Evolutionary conservation across 2,888 invertebrate species (phyloP).

Genomic region (Acanthacorydalis orientalis): DNA sequence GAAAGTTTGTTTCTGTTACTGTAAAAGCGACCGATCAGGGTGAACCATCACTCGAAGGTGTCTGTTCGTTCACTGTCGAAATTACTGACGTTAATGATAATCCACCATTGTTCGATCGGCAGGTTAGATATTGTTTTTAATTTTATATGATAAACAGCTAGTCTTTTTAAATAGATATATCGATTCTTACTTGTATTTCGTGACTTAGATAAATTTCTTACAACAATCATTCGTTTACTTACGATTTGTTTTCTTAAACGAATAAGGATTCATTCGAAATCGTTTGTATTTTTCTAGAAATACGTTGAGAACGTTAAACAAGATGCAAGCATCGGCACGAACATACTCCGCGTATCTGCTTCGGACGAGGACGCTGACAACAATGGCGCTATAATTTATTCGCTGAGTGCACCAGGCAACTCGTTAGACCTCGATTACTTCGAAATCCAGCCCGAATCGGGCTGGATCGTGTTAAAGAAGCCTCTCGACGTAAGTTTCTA

Average conservation of each 20-base stretch:
- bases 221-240: too few species aligned
- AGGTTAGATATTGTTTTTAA: constrained; percentile 39
- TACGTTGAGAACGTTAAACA: constrained; percentile 94
- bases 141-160: neutral
- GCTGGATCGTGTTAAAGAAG: constrained; percentile 91
- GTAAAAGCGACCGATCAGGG: constrained; percentile 98
- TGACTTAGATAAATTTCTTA: too few species aligned
- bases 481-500: constrained; percentile 84
- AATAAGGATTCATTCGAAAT: too few species aligned
- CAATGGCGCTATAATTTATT: constrained; percentile 89
- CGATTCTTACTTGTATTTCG: too few species aligned
- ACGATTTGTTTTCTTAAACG: too few species aligned
- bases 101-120: constrained; percentile 85
- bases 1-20: constrained; percentile 90
- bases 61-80: constrained; percentile 96
- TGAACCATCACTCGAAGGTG: constrained; percentile 92
- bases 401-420: constrained; percentile 76
- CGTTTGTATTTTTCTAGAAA: constrained; percentile 45
- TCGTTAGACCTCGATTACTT: constrained; percentile 87
- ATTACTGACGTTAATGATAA: constrained; percentile 97
- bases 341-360: constrained; percentile 85
- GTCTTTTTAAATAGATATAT: neutral
- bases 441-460: constrained; percentile 90
- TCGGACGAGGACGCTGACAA: constrained; percentile 95
- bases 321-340: constrained; percentile 89